Percentiles rank a stretch among this genome's conserved stretches.
These are phyloP conservation scores for Calycopis cecrops DNA, from an alignment of 1,140 invertebrate genomes.

Conservation along the genomic window DNA sequence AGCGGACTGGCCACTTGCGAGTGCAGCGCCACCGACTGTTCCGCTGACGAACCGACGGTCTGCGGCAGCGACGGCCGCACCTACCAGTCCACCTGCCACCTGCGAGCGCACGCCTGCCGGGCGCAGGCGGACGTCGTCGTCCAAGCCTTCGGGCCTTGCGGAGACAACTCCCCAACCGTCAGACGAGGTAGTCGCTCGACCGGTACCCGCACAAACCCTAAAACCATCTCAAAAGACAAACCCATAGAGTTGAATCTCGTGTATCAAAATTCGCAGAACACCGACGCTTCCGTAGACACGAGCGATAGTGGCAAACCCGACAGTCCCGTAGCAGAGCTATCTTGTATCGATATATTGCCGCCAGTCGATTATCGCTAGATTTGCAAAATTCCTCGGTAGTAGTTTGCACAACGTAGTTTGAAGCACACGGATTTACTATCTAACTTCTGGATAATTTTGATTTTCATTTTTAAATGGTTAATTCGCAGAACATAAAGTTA, in stretches of 20 bases:
- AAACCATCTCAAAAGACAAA: slow-evolving; percentile 20
- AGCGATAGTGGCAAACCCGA: slow-evolving; percentile 64
- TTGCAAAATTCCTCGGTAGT: slow-evolving; percentile 31
- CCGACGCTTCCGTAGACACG: slow-evolving; percentile 60
- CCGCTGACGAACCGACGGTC: slow-evolving; percentile 72
- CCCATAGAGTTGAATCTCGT: slow-evolving; percentile 31
- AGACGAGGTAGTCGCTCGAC: slow-evolving; percentile 62
- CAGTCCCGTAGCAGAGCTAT: slow-evolving; percentile 54
- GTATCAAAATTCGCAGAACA: slow-evolving; percentile 40
- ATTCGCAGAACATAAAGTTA: slow-evolving; percentile 55
- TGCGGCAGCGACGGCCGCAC: slow-evolving; percentile 88
- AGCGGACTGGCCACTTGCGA: slow-evolving; percentile 82
- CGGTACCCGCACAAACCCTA: slow-evolving; percentile 31
- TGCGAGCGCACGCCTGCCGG: slow-evolving; percentile 84
- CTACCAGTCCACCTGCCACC: slow-evolving; percentile 83
- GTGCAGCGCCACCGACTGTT: slow-evolving; percentile 78
- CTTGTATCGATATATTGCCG: slow-evolving; percentile 57
- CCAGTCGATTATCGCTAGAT: slow-evolving; percentile 63
- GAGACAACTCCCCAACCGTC: slow-evolving; percentile 46
- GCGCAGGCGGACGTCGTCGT: slow-evolving; percentile 87
- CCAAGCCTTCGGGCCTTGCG: slow-evolving; percentile 84
- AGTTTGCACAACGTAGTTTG: slow-evolving; percentile 35
- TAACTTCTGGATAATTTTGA: slow-evolving; percentile 19
- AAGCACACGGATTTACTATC: slow-evolving; percentile 8
- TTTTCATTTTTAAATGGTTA: slow-evolving; percentile 30